These are phyloP conservation scores for Ciconia stormi DNA, from an alignment of 2,113 vertebrate species.

Conservation along the genomic window DNA sequence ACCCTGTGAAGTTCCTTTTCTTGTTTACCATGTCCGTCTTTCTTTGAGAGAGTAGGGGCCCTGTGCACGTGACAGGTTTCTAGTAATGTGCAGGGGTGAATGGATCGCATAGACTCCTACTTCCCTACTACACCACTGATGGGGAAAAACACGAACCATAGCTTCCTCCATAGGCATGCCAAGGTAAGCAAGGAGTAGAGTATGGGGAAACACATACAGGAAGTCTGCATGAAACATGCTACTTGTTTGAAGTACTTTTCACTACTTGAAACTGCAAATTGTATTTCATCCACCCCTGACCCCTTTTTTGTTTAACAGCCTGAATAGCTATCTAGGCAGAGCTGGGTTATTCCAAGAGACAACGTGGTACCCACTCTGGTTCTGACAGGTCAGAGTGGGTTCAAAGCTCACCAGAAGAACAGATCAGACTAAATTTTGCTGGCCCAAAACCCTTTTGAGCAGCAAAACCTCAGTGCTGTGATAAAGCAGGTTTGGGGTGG, in stretches of 20 bases:
- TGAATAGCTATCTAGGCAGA: neutral
- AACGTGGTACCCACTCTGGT: neutral
- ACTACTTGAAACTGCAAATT: neutral
- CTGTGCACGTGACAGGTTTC: neutral
- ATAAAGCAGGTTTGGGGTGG: neutral
- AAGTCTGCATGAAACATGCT: neutral
- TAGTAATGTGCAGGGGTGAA: neutral
- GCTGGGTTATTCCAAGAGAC: neutral
- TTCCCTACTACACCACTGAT: neutral
- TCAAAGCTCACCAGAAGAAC: neutral
- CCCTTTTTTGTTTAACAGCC: neutral
- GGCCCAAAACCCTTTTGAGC: neutral
- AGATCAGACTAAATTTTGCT: neutral
- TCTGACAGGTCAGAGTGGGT: neutral
- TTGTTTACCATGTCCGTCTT: neutral
- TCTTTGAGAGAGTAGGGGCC: neutral
- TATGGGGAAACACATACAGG: neutral
- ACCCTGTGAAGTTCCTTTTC: neutral
- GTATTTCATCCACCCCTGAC: neutral
- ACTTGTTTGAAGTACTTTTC: too few relatives aligned
- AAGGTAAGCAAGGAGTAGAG: neutral
- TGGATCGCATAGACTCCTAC: neutral
- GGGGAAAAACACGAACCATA: neutral
- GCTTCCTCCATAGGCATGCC: neutral
- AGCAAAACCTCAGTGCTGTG: neutral